Evolutionary conservation across 1,140 invertebrate species (phyloP).

Genomic region (Paraescarpia echinospica): DNA sequence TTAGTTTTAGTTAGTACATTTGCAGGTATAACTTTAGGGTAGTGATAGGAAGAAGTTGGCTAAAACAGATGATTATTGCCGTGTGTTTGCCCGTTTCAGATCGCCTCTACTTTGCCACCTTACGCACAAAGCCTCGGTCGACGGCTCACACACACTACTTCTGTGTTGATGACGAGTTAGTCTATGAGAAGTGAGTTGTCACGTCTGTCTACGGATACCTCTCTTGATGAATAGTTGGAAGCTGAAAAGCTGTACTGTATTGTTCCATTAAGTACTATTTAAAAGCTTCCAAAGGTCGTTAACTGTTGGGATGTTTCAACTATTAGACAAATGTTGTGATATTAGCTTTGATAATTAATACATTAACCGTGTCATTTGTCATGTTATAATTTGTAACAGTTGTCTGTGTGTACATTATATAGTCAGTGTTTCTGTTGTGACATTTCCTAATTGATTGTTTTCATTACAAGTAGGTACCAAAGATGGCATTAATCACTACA

Average conservation of each 20-base stretch:
- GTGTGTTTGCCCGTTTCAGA: slow-evolving; percentile 63
- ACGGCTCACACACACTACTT: slow-evolving; percentile 87
- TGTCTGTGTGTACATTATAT: too few relatives aligned
- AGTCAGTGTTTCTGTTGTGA: too few relatives aligned
- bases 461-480: too few relatives aligned
- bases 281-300: background rate
- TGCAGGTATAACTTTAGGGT: too few relatives aligned
- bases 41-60: too few relatives aligned
- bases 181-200: slow-evolving; percentile 81
- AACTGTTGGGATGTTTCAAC: background rate
- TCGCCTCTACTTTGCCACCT: slow-evolving; percentile 89
- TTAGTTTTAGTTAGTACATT: too few relatives aligned
- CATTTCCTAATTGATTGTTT: too few relatives aligned
- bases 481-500: too few relatives aligned
- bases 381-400: too few relatives aligned
- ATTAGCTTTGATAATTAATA: too few relatives aligned
- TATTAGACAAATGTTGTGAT: background rate
- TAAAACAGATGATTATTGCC: background rate
- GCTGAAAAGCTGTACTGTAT: background rate
- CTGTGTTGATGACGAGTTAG: slow-evolving; percentile 85
- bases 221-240: background rate
- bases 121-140: slow-evolving; percentile 78
- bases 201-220: background rate
- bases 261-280: background rate
- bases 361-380: too few relatives aligned